These are phyloP conservation scores for Morpho deidamia DNA, from an alignment of 2,888 invertebrate species.

Conservation along the genomic window DNA sequence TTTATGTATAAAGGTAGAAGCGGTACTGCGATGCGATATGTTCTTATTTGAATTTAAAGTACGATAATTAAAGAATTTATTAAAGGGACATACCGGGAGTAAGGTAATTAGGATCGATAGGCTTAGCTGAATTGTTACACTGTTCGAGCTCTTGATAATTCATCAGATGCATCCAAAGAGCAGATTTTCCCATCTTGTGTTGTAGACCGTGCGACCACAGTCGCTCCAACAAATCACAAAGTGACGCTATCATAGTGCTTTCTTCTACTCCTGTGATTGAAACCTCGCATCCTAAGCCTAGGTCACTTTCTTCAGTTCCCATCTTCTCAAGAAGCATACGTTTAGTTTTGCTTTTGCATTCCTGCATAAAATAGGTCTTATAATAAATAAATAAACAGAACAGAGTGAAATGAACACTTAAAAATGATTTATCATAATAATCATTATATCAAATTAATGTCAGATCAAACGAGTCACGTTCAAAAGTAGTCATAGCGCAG, in stretches of 20 bases:
- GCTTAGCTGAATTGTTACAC: conserved; percentile 71
- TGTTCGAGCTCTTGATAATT: conserved; percentile 93
- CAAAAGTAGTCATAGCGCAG: too few species aligned
- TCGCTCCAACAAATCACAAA: conserved; percentile 97
- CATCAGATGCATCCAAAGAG: conserved; percentile 96
- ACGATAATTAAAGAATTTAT: neutral
- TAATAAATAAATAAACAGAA: too few species aligned
- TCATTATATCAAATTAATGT: too few species aligned
- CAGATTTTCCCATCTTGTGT: conserved; percentile 97
- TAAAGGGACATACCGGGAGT: conserved; percentile 22
- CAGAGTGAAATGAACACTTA: too few species aligned
- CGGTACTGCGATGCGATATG: too few species aligned
- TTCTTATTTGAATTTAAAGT: neutral
- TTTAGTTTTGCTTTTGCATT: conserved; percentile 96
- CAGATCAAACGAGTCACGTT: too few species aligned
- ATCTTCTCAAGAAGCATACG: conserved; percentile 99
- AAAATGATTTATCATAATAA: too few species aligned
- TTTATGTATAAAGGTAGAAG: too few species aligned
- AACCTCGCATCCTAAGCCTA: conserved; percentile 92
- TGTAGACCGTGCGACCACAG: conserved; percentile 99
- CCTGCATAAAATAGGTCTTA: conserved; percentile 64
- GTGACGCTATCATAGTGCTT: conserved; percentile 97
- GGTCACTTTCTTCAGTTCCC: conserved; percentile 96
- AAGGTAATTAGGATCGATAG: conserved; percentile 64
- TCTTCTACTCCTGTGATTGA: conserved; percentile 90